Evolutionary conservation across 2,113 vertebrate species (phyloP).

Genomic region (Ochotona princeps): DNA sequence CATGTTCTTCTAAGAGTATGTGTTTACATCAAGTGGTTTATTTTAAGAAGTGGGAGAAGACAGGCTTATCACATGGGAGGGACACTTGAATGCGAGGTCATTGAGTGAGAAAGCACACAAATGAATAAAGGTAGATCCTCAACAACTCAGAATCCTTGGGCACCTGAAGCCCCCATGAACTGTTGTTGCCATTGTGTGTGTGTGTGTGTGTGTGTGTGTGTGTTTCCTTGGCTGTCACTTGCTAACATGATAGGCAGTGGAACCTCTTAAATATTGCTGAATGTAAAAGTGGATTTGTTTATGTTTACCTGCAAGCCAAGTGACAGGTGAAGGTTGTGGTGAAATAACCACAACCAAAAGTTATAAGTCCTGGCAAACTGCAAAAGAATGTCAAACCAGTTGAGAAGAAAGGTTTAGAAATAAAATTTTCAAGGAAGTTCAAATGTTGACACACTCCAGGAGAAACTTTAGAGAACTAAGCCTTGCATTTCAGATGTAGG

Average conservation of each 20-base stretch:
- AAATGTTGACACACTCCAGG: background rate
- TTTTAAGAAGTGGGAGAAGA: conserved; percentile 5
- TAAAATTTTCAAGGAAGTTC: background rate
- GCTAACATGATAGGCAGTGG: background rate
- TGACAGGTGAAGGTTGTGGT: background rate
- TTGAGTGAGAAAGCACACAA: background rate
- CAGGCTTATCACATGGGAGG: background rate
- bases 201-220: background rate
- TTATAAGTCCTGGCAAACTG: background rate
- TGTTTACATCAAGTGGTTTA: background rate
- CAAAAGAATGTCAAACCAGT: background rate
- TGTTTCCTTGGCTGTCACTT: background rate
- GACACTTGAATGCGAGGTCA: background rate
- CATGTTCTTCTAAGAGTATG: background rate
- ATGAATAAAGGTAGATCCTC: background rate
- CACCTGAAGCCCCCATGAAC: background rate
- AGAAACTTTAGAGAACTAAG: conserved; percentile 4
- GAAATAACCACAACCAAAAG: background rate
- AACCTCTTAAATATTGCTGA: background rate
- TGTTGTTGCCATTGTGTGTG: background rate
- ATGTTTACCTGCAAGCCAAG: background rate
- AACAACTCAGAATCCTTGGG: background rate
- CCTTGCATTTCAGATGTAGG: background rate
- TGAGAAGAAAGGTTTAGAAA: background rate
- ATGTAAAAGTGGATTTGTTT: background rate